Conservation (phyloP, 2,113 vertebrate genomes). For the Gopherus evgoodei region DNA sequence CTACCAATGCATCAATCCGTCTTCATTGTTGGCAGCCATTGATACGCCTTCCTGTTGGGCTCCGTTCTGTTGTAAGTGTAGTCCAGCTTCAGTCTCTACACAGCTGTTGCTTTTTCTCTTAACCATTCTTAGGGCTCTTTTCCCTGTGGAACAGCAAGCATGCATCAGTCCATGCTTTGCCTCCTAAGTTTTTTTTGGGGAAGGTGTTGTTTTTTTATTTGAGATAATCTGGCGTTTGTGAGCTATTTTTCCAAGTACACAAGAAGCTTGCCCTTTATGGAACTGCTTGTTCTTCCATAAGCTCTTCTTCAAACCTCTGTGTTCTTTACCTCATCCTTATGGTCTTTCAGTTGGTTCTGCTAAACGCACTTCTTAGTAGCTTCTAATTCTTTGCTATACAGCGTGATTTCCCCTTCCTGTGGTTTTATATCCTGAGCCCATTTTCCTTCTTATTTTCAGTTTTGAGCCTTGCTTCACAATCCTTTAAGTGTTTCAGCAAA, state of each 20-base stretch:
- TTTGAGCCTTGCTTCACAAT: constrained; percentile 51
- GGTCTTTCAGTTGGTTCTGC: constrained; percentile 71
- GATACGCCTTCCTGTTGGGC: constrained; percentile 84
- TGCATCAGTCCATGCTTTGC: constrained; percentile 63
- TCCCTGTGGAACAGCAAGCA: constrained; percentile 62
- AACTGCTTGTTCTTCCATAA: background rate
- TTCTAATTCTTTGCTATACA: constrained; percentile 67
- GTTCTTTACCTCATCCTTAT: constrained; percentile 71
- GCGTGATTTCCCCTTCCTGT: constrained; percentile 55
- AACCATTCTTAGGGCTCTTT: constrained; percentile 62
- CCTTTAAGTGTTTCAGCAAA: constrained; percentile 57
- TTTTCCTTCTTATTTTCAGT: constrained; percentile 60
- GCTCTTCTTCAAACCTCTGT: constrained; percentile 58
- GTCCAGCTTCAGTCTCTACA: constrained; percentile 83
- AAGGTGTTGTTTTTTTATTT: background rate
- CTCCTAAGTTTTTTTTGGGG: constrained; percentile 54
- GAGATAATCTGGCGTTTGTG: constrained; percentile 9
- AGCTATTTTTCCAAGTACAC: constrained; percentile 59
- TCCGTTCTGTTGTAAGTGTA: constrained; percentile 87
- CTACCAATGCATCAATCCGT: constrained; percentile 83
- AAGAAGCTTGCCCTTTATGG: constrained; percentile 31
- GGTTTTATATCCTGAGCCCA: constrained; percentile 51
- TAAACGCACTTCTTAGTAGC: constrained; percentile 54
- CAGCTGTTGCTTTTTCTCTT: constrained; percentile 72
- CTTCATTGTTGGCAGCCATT: constrained; percentile 85